Percentiles rank a stretch among this genome's conserved stretches.
Conservation (phyloP, 37 sponge, comb jelly and placozoan genomes). For the Oscarella lobularis region DNA sequence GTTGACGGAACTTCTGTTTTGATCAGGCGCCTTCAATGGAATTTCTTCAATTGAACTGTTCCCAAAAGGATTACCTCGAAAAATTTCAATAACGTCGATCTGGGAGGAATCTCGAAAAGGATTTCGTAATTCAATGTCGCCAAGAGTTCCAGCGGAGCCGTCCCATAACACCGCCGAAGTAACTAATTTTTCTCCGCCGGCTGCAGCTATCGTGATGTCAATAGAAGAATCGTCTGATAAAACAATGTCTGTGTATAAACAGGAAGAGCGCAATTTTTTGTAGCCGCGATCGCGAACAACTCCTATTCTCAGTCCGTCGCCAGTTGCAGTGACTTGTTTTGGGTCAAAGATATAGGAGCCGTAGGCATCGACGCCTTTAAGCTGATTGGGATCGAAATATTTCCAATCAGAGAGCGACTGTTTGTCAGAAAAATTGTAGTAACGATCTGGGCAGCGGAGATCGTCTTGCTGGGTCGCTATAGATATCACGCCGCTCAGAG, state of each 20-base stretch:
- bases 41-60: too few relatives aligned
- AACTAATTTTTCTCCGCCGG: not conserved
- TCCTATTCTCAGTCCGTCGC: not conserved
- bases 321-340: not conserved
- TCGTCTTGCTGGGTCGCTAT: not conserved
- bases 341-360: too few relatives aligned
- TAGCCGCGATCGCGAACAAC: not conserved
- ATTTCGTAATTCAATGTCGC: not conserved
- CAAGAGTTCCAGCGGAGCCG: not conserved
- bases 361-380: too few relatives aligned
- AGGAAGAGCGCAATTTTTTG: not conserved
- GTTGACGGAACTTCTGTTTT: not conserved
- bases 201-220: not conserved
- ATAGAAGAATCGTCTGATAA: not conserved
- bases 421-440: not conserved
- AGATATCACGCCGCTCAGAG: constrained; percentile 32
- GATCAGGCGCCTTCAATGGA: not conserved
- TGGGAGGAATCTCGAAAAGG: not conserved
- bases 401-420: not conserved
- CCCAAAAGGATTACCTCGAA: too few relatives aligned
- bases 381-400: too few relatives aligned
- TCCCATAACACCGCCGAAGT: not conserved
- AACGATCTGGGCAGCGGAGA: not conserved
- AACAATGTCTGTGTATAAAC: not conserved
- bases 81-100: not conserved